A percentile compares a stretch with the other conserved stretches of the same genome.
These are phyloP conservation scores for Leistus spinibarbis DNA, from an alignment of 2,888 invertebrate genomes.

Conservation along the genomic window DNA sequence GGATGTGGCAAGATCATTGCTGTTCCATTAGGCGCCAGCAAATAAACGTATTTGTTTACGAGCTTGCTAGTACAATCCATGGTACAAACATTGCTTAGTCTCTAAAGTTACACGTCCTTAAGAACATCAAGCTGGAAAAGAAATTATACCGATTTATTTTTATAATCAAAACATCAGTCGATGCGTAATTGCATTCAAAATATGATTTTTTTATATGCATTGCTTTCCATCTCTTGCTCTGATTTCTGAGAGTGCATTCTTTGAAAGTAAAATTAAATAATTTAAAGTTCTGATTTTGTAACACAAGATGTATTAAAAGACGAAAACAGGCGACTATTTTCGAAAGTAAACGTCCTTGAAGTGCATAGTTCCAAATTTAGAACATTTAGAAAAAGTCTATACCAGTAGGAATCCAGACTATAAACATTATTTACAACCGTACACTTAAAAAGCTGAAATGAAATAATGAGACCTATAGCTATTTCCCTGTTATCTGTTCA, in stretches of 20 bases:
- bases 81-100: neutral
- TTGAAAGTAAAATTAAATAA: too few species aligned
- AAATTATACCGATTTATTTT: too few species aligned
- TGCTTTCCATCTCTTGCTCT: too few species aligned
- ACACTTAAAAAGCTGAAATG: slow-evolving; percentile 23
- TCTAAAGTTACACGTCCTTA: too few species aligned
- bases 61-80: neutral
- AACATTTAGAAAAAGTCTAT: slow-evolving; percentile 11
- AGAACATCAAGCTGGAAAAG: too few species aligned
- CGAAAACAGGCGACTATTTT: neutral
- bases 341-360: slow-evolving; percentile 26
- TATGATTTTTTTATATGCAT: too few species aligned
- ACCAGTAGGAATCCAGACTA: slow-evolving; percentile 27
- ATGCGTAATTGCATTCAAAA: too few species aligned
- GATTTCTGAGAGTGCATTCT: too few species aligned
- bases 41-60: neutral
- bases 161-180: too few species aligned
- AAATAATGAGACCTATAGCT: slow-evolving; percentile 16
- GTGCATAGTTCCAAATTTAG: slow-evolving; percentile 23
- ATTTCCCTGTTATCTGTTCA: slow-evolving; percentile 24
- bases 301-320: neutral
- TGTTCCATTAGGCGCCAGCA: neutral
- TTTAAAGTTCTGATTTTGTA: neutral
- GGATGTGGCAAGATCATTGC: neutral
- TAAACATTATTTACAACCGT: slow-evolving; percentile 29